Evolutionary conservation across 2,888 invertebrate species (phyloP).

Genomic region (Allygus modestus): DNA sequence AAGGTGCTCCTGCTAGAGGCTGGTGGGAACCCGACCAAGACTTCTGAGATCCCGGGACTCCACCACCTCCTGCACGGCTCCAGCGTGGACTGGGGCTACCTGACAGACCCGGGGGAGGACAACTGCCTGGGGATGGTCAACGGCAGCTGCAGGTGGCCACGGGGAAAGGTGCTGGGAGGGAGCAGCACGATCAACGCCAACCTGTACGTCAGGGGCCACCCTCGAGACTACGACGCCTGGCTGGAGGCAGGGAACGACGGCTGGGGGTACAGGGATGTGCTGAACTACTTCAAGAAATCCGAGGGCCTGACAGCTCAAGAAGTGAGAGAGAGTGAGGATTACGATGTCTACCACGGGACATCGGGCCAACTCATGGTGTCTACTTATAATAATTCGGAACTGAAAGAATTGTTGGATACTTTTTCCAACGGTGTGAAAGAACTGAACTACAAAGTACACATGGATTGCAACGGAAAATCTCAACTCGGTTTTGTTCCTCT

Average conservation of each 20-base stretch:
- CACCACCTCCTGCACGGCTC: conserved; percentile 70
- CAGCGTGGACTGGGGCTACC: conserved; percentile 76
- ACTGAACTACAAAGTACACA: conserved; percentile 63
- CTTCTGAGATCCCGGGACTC: conserved; percentile 75
- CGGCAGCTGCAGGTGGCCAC: conserved; percentile 76
- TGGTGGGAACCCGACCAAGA: conserved; percentile 75
- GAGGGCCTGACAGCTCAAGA: conserved; percentile 70
- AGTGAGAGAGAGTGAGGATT: conserved; percentile 40
- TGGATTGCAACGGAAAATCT: conserved; percentile 65
- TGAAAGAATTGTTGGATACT: conserved; percentile 49
- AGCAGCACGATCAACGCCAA: conserved; percentile 81
- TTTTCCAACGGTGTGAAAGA: conserved; percentile 60
- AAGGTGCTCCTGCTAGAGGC: conserved; percentile 77
- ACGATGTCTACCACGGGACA: conserved; percentile 61
- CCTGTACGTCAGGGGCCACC: conserved; percentile 81
- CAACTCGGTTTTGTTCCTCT: conserved; percentile 64
- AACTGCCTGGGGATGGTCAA: conserved; percentile 73
- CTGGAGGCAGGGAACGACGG: conserved; percentile 78
- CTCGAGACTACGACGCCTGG: conserved; percentile 82
- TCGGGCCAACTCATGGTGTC: conserved; percentile 64
- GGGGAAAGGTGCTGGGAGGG: conserved; percentile 83
- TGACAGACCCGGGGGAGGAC: conserved; percentile 75
- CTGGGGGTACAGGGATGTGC: conserved; percentile 78
- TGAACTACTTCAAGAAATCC: conserved; percentile 75
- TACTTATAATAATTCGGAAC: conserved; percentile 60